These are phyloP conservation scores for Petroica traversi DNA, from an alignment of 2,113 vertebrate species.

Conservation along the genomic window DNA sequence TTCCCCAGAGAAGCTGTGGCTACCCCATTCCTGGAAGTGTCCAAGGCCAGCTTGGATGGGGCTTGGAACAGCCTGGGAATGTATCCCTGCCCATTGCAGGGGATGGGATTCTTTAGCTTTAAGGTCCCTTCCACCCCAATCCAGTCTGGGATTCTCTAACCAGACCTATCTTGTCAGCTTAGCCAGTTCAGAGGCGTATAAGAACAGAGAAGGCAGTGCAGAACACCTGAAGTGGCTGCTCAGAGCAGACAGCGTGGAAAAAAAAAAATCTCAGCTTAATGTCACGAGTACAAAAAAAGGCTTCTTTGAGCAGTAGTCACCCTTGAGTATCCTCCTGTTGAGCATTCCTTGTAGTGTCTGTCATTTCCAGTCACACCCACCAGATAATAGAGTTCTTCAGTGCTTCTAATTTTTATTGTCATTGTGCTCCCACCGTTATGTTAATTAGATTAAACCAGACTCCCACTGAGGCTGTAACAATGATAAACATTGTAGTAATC, in stretches of 20 bases:
- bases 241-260: background rate
- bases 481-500: background rate
- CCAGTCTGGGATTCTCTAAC: background rate
- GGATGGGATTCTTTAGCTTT: background rate
- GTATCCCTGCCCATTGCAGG: background rate
- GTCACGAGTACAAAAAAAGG: background rate
- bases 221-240: background rate
- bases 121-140: background rate
- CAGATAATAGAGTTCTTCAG: background rate
- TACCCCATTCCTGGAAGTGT: background rate
- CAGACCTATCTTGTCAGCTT: background rate
- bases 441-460: slow-evolving; percentile 34
- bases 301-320: background rate
- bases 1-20: background rate
- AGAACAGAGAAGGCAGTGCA: background rate
- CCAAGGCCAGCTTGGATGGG: background rate
- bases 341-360: background rate
- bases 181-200: background rate
- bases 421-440: background rate
- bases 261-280: background rate
- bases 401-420: slow-evolving; percentile 7
- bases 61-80: background rate
- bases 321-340: background rate
- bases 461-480: slow-evolving; percentile 15
- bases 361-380: background rate